Evolutionary conservation across 2,797 vertebrate species (phyloP), one percentile per base, ranked within the genome.

Genomic region (Macrochelys suwanniensis): DNA sequence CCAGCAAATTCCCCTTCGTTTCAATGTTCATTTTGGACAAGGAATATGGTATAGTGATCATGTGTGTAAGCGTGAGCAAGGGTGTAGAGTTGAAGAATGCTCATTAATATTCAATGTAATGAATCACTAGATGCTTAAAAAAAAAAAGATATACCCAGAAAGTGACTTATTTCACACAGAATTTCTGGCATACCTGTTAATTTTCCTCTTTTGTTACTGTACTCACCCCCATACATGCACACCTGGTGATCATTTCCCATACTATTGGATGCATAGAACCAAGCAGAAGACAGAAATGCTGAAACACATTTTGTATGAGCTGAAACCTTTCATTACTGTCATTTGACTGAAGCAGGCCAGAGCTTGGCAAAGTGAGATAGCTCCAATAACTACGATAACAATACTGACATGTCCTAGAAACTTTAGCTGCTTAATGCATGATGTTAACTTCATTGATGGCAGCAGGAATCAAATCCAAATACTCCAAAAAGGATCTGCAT

Each of bases 21-120:
- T 50, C 45, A 81, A 31, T 80, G 85, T n/a, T 78, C 28, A 50
- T 86, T 82, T 47, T 78, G 71, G n/a, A 84, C 79, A 82, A 78
- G 83, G 68, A n/a, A 49, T 89, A 26, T 26, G 3, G 33, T 54
- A 10, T 9, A 21, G 54, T 71, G 74, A 74, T 80, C 15, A 2
- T 19, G 33, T 80, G 53, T 49, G 26, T 37, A 77, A 65, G 13
- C 77, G 57, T n/a, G 68, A 89, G 81, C 65, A 21, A 45, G 31
- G 15, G 6, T 57, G 65, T 88, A 89, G 50, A 76, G 33, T 6
- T 54, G 50, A 53, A 50, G 45, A 42, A 65, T 82, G 42, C 57
- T 82, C 92, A 93, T 93, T 86, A 93, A 86, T 82, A 89, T 86
- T 88, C 83, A 42, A 89, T 89, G 85, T 86, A 79, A 93, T 82